A percentile compares a stretch with the other conserved stretches of the same genome.
phyloP scores from a whole-genome alignment of 2,797 vertebrate genomes.

The Halcyon badia region DNA sequence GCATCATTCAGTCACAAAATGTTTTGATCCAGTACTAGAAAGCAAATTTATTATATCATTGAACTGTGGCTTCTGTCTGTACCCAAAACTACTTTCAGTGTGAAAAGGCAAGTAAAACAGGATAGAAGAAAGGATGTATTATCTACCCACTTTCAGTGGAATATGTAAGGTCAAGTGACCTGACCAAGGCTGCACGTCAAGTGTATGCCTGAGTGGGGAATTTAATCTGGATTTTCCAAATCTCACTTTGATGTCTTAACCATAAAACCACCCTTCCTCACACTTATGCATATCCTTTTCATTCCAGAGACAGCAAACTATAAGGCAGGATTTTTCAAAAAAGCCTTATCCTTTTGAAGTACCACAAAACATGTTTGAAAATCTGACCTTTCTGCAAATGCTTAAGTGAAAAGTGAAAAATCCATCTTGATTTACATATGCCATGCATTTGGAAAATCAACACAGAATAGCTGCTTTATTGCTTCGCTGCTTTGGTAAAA shows the following conservation, averaged over 20 bases:
- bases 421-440: neutral
- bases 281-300: neutral
- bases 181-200: neutral
- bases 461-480: neutral
- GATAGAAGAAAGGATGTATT: constrained; percentile 32
- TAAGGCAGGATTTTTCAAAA: neutral
- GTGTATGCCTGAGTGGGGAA: neutral
- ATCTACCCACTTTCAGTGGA: neutral
- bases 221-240: constrained; percentile 60
- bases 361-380: constrained; percentile 15
- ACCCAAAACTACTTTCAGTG: neutral
- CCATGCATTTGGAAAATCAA: constrained; percentile 6
- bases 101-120: neutral
- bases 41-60: neutral
- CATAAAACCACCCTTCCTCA: constrained; percentile 26
- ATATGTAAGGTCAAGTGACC: constrained; percentile 38
- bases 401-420: constrained; percentile 44
- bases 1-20: neutral
- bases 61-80: neutral
- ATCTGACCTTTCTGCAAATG: neutral
- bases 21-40: neutral
- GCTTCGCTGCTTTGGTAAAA: neutral
- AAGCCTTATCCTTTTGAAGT: constrained; percentile 30
- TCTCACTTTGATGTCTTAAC: constrained; percentile 59
- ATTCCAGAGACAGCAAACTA: neutral